Evolutionary conservation across 2,113 vertebrate species (phyloP).

Genomic region (Gobio gobio): DNA sequence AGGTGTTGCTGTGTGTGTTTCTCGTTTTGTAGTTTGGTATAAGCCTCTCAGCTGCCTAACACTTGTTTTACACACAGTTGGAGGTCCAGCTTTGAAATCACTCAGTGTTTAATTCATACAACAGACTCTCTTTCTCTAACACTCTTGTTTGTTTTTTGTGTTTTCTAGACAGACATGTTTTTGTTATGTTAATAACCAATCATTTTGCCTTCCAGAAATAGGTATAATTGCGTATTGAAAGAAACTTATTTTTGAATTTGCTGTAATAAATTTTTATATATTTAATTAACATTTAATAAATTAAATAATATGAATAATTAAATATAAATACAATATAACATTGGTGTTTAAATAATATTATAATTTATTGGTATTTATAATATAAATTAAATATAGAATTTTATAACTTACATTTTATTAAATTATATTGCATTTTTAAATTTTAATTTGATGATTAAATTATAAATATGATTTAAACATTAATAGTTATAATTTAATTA

Average conservation of each 20-base stretch:
- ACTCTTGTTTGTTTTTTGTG: neutral
- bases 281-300: neutral
- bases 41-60: conserved; percentile 30
- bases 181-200: neutral
- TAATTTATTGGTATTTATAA: neutral
- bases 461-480: too few relatives aligned
- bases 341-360: neutral
- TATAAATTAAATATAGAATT: neutral
- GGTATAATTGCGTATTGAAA: neutral
- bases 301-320: too few relatives aligned
- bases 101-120: conserved; percentile 24
- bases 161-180: neutral
- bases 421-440: neutral
- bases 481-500: too few relatives aligned
- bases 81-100: conserved; percentile 45
- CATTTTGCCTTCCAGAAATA: neutral
- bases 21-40: neutral
- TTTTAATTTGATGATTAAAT: too few relatives aligned
- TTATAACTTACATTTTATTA: neutral
- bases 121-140: neutral
- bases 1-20: conserved; percentile 8
- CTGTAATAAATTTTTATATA: neutral
- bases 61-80: conserved; percentile 44
- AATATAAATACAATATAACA: neutral
- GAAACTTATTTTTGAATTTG: neutral